These are phyloP conservation scores for Lithosia quadra DNA, from an alignment of 2,888 invertebrate species.

Conservation along the genomic window DNA sequence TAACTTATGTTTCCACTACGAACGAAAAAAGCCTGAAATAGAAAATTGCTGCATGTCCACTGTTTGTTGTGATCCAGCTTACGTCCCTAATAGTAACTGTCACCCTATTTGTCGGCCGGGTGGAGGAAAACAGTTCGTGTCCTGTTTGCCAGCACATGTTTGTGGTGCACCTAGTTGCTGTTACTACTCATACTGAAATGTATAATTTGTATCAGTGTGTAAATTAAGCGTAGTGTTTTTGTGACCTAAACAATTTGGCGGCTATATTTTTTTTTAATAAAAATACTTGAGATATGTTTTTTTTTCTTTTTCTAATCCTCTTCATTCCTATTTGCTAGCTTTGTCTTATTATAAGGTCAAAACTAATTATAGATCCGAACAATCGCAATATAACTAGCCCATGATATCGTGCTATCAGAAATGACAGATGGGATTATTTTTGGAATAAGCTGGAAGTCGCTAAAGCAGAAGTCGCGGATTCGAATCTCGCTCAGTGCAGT, in stretches of 20 bases:
- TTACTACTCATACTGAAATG: conserved; percentile 44
- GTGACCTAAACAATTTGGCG: conserved; percentile 62
- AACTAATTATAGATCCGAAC: no score
- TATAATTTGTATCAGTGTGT: conserved; percentile 19
- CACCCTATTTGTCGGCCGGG: neutral
- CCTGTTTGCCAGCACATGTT: conserved; percentile 55
- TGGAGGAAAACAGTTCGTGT: conserved; percentile 43
- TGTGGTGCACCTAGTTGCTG: conserved; percentile 51
- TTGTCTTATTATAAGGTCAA: no score
- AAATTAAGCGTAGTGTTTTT: conserved; percentile 41
- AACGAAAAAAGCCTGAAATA: conserved; percentile 58
- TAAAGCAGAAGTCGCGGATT: no score
- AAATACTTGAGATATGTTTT: neutral
- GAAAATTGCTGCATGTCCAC: conserved; percentile 28
- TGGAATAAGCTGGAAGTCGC: no score
- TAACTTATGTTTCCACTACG: conserved; percentile 74
- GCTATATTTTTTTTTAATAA: conserved; percentile 57
- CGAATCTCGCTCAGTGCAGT: no score
- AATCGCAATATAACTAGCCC: no score
- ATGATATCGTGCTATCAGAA: no score
- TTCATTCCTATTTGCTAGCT: neutral
- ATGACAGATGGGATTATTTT: no score
- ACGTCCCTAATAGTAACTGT: neutral
- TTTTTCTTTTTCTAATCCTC: conserved; percentile 3
- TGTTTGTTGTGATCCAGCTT: conserved; percentile 7